Conservation (phyloP, 2,888 invertebrate genomes). For the Glomeris marginata region DNA sequence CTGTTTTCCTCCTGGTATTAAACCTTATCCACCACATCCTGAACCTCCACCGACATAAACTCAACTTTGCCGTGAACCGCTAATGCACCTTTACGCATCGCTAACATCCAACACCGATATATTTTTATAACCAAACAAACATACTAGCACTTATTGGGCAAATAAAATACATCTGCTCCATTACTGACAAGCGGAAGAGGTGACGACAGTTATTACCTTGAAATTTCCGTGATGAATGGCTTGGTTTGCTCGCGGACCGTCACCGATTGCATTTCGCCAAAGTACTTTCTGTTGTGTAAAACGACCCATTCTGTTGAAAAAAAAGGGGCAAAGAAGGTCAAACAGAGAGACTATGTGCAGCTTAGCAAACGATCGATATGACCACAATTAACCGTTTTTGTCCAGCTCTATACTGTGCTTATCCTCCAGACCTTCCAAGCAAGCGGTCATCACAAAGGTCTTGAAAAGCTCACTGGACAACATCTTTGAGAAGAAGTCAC, state of each 20-base stretch:
- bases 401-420: constrained; percentile 59
- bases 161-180: too few species aligned
- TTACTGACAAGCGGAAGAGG: too few species aligned
- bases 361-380: constrained; percentile 26
- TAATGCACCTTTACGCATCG: too few species aligned
- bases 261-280: constrained; percentile 28
- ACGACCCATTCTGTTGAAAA: constrained; percentile 27
- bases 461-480: constrained; percentile 52
- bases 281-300: constrained; percentile 28
- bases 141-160: too few species aligned
- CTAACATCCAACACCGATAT: too few species aligned
- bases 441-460: constrained; percentile 61
- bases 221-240: constrained; percentile 20
- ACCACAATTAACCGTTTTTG: constrained; percentile 31
- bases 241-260: constrained; percentile 27
- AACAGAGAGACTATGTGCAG: constrained; percentile 29
- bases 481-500: constrained; percentile 59
- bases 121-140: too few species aligned
- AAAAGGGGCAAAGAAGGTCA: background rate
- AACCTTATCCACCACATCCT: too few species aligned
- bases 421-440: constrained; percentile 59
- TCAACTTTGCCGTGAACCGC: too few species aligned
- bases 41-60: too few species aligned
- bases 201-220: constrained; percentile 11
- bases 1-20: too few species aligned